Evolutionary conservation across 2,113 vertebrate species (phyloP), one percentile per base, ranked within the genome.

Genomic region (Epinephelus cyanopodus): DNA sequence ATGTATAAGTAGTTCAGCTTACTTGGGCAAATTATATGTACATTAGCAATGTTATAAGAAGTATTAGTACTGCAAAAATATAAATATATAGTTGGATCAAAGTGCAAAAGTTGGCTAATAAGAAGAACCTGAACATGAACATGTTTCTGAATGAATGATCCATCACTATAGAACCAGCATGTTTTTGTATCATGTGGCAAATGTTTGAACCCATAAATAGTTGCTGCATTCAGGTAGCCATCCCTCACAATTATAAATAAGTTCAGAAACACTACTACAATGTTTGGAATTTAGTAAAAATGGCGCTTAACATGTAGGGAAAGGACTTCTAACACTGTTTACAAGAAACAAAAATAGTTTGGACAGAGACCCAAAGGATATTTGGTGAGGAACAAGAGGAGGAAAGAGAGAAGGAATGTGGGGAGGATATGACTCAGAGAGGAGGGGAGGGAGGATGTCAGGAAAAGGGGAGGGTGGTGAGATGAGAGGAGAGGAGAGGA

Each of bases 401-500:
- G 53, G 54, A 77, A 65, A n/a, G 73, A 81, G 45, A 47, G 71
- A 80, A 61, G 74, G 76, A 87, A 87, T 58, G 57, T 15, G 37
- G 66, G 60, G 73, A 88, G 81, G 87, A 91, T 80, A 63, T 81
- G 81, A 93, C 84, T 81, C 83, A 90, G 86, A 67, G 48, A 81
- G 74, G 61, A 71, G 62, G 68, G 47, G 54, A 73, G 50, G 71
- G 71, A 71, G 53, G 52, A 83, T 67, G 76, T 62, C 54, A 74
- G 83, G 77, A 75, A 78, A 77, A 57, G 47, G 64, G 69, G 33
- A 37, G 60, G 17, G 29, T 23, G 45, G 33, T 7, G 45, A 33
- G 47, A 37, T 12, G n/a, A 14, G 66, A 29, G 17, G 66, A 42
- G 66, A 27, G 17, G 42, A 29, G 47, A 33, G 21, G n/a, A 14